Conservation (phyloP, 2,888 invertebrate species). For the Mimas tiliae region DNA sequence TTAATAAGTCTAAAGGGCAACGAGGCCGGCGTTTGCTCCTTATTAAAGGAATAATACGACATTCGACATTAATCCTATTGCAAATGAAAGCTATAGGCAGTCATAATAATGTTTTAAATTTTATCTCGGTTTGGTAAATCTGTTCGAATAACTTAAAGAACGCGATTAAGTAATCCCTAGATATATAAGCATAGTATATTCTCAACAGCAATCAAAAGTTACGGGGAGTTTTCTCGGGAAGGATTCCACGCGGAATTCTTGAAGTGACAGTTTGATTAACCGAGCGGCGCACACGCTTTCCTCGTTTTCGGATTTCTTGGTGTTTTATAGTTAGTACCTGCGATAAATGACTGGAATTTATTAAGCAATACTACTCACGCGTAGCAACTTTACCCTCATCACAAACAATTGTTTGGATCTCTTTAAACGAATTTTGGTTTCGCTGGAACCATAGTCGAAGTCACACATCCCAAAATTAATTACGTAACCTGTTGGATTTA, state of each 20-base stretch:
- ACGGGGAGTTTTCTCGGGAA: slow-evolving; percentile 77
- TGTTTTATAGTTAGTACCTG: slow-evolving; percentile 71
- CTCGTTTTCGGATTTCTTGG: slow-evolving; percentile 73
- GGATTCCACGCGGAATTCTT: slow-evolving; percentile 83
- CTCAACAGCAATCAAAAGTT: slow-evolving; percentile 82
- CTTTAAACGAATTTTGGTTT: background rate
- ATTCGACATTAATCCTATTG: slow-evolving; percentile 61
- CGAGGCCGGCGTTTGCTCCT: slow-evolving; percentile 63
- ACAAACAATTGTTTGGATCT: slow-evolving; percentile 34
- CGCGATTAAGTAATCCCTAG: slow-evolving; percentile 77
- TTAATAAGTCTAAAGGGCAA: slow-evolving; percentile 75
- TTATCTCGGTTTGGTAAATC: slow-evolving; percentile 24
- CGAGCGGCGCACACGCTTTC: slow-evolving; percentile 79
- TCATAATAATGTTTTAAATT: slow-evolving; percentile 20
- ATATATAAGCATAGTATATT: slow-evolving; percentile 72
- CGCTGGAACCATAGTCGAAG: background rate
- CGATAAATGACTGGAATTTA: slow-evolving; percentile 62
- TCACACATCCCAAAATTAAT: slow-evolving; percentile 43
- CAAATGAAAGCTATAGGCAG: slow-evolving; percentile 47
- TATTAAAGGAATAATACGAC: slow-evolving; percentile 71
- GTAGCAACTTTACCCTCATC: slow-evolving; percentile 8
- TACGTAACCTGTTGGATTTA: slow-evolving; percentile 49
- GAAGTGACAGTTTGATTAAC: slow-evolving; percentile 85
- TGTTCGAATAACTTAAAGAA: slow-evolving; percentile 51
- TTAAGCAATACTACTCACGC: slow-evolving; percentile 42